Percentiles rank a stretch among this genome's conserved stretches.
phyloP scores from a whole-genome alignment of 2,888 invertebrate species.

The Apamea anceps region DNA sequence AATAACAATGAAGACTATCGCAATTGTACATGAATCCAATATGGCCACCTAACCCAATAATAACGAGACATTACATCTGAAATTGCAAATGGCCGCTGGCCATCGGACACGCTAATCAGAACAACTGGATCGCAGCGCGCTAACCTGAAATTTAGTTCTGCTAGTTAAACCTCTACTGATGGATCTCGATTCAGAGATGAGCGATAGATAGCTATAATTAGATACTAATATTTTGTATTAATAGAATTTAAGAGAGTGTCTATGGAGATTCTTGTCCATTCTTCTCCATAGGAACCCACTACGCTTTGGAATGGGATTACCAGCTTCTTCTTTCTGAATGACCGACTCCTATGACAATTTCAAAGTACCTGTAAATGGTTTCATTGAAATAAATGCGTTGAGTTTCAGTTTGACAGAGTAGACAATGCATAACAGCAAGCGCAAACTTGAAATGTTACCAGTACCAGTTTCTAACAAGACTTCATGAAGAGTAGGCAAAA shows the following conservation, averaged over 20 bases:
- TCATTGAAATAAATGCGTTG: not conserved
- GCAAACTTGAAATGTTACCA: not conserved
- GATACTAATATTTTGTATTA: not conserved
- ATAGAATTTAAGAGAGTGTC: not conserved
- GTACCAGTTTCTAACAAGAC: not conserved
- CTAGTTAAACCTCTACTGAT: constrained; percentile 28
- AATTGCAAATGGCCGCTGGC: constrained; percentile 55
- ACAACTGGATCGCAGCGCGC: constrained; percentile 43
- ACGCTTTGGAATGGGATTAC: not conserved
- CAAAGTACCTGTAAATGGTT: not conserved
- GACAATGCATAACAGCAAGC: not conserved
- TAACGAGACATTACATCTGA: constrained; percentile 44
- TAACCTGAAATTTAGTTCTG: constrained; percentile 59
- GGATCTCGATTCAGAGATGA: constrained; percentile 27
- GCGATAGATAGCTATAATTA: not conserved
- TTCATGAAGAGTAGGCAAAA: not conserved
- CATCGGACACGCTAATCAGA: constrained; percentile 53
- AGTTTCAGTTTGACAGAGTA: not conserved
- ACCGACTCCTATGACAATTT: not conserved
- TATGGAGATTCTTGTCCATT: not conserved
- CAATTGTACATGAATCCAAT: constrained; percentile 4
- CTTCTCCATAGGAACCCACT: not conserved
- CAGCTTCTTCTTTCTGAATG: not conserved
- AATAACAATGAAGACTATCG: not conserved
- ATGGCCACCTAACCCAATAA: constrained; percentile 23